A percentile compares a stretch with the other conserved stretches of the same genome.
phyloP scores from a whole-genome alignment of 2,888 invertebrate species.

The Molorchus minor region DNA sequence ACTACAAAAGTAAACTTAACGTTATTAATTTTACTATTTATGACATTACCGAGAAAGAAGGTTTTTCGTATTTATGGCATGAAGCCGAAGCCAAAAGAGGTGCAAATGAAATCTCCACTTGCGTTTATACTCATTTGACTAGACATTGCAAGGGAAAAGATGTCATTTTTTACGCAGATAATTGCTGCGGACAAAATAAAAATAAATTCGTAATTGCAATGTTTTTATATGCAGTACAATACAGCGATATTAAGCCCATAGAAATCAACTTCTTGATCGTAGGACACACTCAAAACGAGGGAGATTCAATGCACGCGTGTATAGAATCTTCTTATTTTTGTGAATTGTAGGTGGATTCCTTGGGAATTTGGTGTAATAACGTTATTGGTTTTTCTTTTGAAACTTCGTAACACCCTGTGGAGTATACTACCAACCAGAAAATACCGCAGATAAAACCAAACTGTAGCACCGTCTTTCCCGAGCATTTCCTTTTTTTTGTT shows the following conservation, averaged over 20 bases:
- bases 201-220: constrained; percentile 27
- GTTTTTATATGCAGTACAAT: constrained; percentile 22
- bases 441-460: too few species aligned
- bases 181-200: constrained; percentile 26
- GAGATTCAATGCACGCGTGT: constrained; percentile 29
- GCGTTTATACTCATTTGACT: constrained; percentile 18
- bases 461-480: too few species aligned
- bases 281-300: constrained; percentile 32
- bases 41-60: constrained; percentile 14
- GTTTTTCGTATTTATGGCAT: constrained; percentile 22
- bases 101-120: constrained; percentile 27
- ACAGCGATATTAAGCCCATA: constrained; percentile 12
- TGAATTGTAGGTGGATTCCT: too few species aligned
- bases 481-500: too few species aligned
- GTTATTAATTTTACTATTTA: constrained; percentile 11
- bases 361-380: too few species aligned
- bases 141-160: constrained; percentile 17
- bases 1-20: constrained; percentile 13
- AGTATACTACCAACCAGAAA: too few species aligned
- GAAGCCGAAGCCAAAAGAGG: constrained; percentile 26
- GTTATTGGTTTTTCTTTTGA: too few species aligned
- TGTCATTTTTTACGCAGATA: constrained; percentile 23
- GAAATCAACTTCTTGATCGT: constrained; percentile 23
- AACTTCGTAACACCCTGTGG: too few species aligned
- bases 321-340: constrained; percentile 32